A percentile compares a stretch with the other conserved stretches of the same genome.
Evolutionary conservation across 2,888 invertebrate genomes (phyloP).

Genomic region (Drosophila diplacantha): DNA sequence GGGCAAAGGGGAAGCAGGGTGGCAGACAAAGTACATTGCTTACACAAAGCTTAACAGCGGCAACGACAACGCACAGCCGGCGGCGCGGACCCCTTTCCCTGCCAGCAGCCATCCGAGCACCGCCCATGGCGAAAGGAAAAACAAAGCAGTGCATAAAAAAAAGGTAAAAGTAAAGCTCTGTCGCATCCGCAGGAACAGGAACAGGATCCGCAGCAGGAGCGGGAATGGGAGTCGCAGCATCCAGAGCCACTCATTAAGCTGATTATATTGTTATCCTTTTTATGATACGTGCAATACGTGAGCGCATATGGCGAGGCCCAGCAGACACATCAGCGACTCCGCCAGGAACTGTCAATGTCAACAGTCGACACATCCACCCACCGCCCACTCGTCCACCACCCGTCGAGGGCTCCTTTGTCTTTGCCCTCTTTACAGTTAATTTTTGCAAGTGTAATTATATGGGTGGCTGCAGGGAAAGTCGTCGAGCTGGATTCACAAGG

Average conservation of each 20-base stretch:
- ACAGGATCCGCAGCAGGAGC: conserved; percentile 1
- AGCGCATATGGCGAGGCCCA: conserved; percentile 62
- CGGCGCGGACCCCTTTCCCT: conserved; percentile 41
- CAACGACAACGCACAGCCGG: conserved; percentile 55
- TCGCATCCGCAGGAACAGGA: conserved; percentile 48
- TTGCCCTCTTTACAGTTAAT: conserved; percentile 49
- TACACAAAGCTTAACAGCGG: conserved; percentile 70
- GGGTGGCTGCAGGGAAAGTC: conserved; percentile 20
- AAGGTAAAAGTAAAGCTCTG: conserved; percentile 64
- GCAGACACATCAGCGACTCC: conserved; percentile 20
- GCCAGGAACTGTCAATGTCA: conserved; percentile 45
- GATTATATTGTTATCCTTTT: conserved; percentile 76
- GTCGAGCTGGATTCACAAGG: conserved; percentile 32
- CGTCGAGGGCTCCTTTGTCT: conserved; percentile 22
- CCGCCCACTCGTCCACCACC: conserved; percentile 2
- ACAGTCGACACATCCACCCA: conserved; percentile 37
- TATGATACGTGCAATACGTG: conserved; percentile 73
- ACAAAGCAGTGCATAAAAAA: conserved; percentile 61
- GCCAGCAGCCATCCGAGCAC: neutral
- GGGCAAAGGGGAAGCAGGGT: neutral
- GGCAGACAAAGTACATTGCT: conserved; percentile 67
- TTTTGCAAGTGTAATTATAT: conserved; percentile 67
- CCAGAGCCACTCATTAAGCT: conserved; percentile 75
- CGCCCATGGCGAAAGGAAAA: conserved; percentile 39
- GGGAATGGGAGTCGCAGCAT: conserved; percentile 24